Percentiles rank a stretch among this genome's conserved stretches.
These are phyloP conservation scores for Ginglymostoma cirratum DNA, from an alignment of 2,113 vertebrate species.

Conservation along the genomic window DNA sequence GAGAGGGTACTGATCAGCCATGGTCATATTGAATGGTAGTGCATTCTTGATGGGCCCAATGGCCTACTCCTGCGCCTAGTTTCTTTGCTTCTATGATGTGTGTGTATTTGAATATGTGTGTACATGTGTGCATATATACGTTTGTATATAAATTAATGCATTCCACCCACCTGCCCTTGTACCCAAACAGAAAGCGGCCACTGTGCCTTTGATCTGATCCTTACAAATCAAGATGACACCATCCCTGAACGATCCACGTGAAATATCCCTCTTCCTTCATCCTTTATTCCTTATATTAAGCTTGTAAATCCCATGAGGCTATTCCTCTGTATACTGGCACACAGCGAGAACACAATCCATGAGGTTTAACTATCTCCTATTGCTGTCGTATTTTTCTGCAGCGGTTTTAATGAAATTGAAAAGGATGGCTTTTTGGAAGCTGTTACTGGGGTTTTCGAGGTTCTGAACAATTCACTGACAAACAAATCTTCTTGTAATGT, in stretches of 20 bases:
- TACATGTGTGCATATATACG: too few species aligned
- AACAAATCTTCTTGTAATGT: too few species aligned
- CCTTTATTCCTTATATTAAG: not conserved
- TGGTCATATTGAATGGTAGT: too few species aligned
- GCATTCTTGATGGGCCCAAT: too few species aligned
- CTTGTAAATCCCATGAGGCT: not conserved
- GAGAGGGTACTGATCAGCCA: too few species aligned
- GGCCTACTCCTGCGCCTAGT: too few species aligned
- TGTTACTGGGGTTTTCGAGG: not conserved
- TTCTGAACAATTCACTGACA: not conserved
- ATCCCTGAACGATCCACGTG: not conserved
- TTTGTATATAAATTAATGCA: too few species aligned
- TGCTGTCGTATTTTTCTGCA: not conserved
- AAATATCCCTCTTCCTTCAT: not conserved
- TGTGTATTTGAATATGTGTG: too few species aligned
- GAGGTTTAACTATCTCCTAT: slow-evolving; percentile 11
- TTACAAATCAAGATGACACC: not conserved
- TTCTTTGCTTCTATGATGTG: too few species aligned
- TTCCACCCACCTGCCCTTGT: not conserved
- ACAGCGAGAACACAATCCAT: not conserved
- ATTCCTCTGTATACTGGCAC: not conserved
- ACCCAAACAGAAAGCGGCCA: not conserved
- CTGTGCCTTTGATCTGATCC: not conserved
- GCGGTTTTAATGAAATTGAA: not conserved
- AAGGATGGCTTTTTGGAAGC: not conserved